Evolutionary conservation across 2,797 vertebrate genomes (phyloP), one percentile per base, ranked within the genome.

Genomic region (Phyllotis vaccarum): DNA sequence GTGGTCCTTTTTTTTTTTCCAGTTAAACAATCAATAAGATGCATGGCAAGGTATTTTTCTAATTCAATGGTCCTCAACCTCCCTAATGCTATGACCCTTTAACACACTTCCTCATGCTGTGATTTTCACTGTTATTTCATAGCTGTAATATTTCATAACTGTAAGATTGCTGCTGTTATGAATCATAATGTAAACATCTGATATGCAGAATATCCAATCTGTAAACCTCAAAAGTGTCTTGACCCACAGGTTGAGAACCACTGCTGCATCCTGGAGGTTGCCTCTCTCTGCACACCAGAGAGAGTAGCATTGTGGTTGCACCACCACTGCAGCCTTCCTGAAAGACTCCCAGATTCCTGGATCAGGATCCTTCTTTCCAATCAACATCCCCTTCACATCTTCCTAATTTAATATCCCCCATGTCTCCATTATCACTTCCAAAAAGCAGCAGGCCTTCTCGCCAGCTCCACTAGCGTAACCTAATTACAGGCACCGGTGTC

Each of bases 371-470:
- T 85, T 91, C 93, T 82, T 95, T 64, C 96, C 93, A 93, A 60
- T 80, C 90, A 92, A 46, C 7, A 46, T 58, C 52, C 43, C 80
- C 60, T 83, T 96, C 95, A 78, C 58, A 64, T 92, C 87, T 80
- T 86, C 68, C 56, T 96, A 95, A 97, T 95, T 79, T 75, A 89
- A 97, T 96, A 91, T 90, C 89, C 68, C 86, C 87, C 82, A 27
- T 83, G 86, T 94, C 81, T 93, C 96, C 86, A 91, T 89, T 96
- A 94, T 92, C 62, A 49, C 74, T 95, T 96, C 96, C 92, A 76
- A 90, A 93, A 90, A 62, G 9, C 81, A 96, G n/a, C 64, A 11
- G 2, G 66, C n/a, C 52, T 90, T 90, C 82, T 93, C 79, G 85
- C 68, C 88, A 96, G 93, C 27, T 72, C 82, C 68, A 31, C 52